Evolutionary conservation across 2,797 vertebrate species (phyloP), one percentile per base, ranked within the genome.

Genomic region (Lacerta viridis): DNA sequence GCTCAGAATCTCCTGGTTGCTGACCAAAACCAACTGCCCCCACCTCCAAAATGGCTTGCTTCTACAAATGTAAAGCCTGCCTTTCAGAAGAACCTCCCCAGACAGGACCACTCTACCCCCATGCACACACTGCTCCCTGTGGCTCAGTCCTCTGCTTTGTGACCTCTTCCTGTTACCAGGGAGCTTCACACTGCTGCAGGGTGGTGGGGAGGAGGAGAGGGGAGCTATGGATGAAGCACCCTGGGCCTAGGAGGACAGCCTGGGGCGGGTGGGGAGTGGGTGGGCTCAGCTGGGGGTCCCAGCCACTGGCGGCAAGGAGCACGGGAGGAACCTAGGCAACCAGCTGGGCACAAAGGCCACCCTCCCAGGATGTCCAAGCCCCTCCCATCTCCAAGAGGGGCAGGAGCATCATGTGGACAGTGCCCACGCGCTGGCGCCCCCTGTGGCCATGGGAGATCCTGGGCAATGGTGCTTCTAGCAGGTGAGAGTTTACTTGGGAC

Each of bases 391-490:
- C 36, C 10, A 6, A 27, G 39, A 64, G 55, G 4, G 25, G 41
- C 8, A 2, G 41, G 27, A 20, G 33, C 7, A 20, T 4, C 72
- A 20, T 10, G 11, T 3, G 5, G 59, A 39, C 5, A 1, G 15
- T 68, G 7, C 71, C 41, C 10, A 11, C 8, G 4, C 27, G 23
- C 0, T 25, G 23, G 33, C 0, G 1, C 3, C 10, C 4, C 69
- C 29, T 50, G 11, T 1, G 18, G 43, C 10, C n/a, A n/a, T 33
- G 4, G 27, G 6, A 36, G 29, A 3, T 1, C 10, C 4, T 82
- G 86, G 86, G 29, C 29, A 8, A 36, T 43, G 23, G 23, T 82
- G n/a, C 13, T 82, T 46, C 80, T 87, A 43, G 71, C 39, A 82
- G 80, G 86, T 87, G 59, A 75, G 72, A 75, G 3, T 25, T 55